Evolutionary conservation across 2,113 vertebrate genomes (phyloP).

Genomic region (Nipponia nippon): DNA sequence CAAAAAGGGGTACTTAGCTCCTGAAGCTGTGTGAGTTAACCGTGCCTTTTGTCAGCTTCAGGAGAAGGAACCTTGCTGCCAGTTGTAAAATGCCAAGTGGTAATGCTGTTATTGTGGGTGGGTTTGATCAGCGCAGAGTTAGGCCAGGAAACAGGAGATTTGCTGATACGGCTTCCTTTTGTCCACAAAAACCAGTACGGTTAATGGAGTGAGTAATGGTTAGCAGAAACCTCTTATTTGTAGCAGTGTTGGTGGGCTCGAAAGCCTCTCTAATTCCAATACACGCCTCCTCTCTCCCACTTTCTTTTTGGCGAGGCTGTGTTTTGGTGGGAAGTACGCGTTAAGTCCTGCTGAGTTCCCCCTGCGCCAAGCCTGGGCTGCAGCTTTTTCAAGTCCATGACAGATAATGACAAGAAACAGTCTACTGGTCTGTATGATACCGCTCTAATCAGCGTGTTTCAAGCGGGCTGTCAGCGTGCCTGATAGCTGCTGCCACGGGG

Average conservation of each 20-base stretch:
- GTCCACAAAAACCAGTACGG: neutral
- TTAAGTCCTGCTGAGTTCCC: constrained; percentile 2
- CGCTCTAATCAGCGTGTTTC: neutral
- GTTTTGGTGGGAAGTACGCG: neutral
- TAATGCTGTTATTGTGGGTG: neutral
- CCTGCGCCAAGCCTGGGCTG: neutral
- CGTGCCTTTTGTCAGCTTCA: neutral
- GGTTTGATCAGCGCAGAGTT: neutral
- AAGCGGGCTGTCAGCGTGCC: neutral
- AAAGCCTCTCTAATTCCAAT: neutral
- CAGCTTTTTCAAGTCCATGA: neutral
- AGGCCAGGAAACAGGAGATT: neutral
- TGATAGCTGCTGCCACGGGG: neutral
- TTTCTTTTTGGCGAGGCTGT: neutral
- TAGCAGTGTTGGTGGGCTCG: neutral
- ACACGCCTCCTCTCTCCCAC: neutral
- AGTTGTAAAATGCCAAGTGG: neutral
- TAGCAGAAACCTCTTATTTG: neutral
- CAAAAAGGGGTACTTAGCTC: neutral
- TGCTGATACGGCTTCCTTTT: neutral
- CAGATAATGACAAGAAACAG: neutral
- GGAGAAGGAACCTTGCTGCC: neutral
- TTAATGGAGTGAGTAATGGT: constrained; percentile 5
- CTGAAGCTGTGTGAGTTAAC: neutral
- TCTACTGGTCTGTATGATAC: neutral